Base-by-base conservation (phyloP, 2,113 vertebrate genomes). In the Oreochromis niloticus region DNA sequence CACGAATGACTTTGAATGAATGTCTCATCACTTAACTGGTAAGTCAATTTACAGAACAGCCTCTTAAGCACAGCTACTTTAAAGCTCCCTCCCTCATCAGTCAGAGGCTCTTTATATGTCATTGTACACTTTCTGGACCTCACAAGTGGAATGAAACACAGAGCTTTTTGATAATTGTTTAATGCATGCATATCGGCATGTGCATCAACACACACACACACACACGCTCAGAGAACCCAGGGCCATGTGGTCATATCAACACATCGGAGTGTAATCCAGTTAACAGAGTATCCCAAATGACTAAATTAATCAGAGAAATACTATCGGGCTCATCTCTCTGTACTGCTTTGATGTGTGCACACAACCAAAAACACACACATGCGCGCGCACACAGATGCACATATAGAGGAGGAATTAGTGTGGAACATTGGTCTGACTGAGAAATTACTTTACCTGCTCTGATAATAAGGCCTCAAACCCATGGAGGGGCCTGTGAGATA, bases 271-370 rank as follows among this genome's bases (percentile, higher is more conserved):
- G 92, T 95, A 96, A 96, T 96, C 95, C 95, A 95, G 94, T 95
- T 96, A 96, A 94, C 94, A 91, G 89, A 95, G 93, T 96, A 92
- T 96, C 95, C 95, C 95, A 96, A 95, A 95, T 96, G 95, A 95
- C 95, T 94, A 95, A 95, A 96, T 96, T 95, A 96, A 96, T 96
- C 95, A 96, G 90, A 95, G 92, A 89, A 94, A 95, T 87, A 89
- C 86, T 95, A 96, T 96, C 95, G 83, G 88, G 85, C 82, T 83
- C 90, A 95, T 96, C 95, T 93, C 85, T 91, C 89, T 89, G 84
- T 61, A 55, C 83, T 83, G 87, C 94, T 96, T 95, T 95, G 95
- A 96, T 92, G 93, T 94, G 90, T 50, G 57, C 56, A 46, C 85
- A 36, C 89, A 84, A 55, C 24, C 43, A 90, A 85, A 84, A 22